Conservation (phyloP, 2,113 vertebrate genomes). For the Pardalotus punctatus region DNA sequence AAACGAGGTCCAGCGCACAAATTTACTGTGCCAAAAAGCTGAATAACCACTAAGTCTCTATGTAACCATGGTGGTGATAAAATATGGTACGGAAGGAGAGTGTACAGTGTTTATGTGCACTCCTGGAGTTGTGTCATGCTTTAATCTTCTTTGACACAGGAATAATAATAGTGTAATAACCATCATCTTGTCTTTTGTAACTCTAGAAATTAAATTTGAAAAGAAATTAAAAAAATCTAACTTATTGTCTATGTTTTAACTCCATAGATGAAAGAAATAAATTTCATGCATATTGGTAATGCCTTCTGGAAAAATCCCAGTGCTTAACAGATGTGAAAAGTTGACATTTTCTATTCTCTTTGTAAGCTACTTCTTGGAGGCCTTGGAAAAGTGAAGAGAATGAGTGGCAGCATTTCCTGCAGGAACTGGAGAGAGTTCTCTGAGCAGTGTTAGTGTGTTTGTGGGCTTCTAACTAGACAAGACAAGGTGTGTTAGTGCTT, state of each 20-base stretch:
- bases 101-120: not conserved
- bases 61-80: not conserved
- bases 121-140: not conserved
- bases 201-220: not conserved
- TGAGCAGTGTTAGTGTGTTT: not conserved
- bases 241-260: not conserved
- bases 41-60: not conserved
- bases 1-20: not conserved
- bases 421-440: not conserved
- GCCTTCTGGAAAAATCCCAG: not conserved
- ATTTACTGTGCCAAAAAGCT: not conserved
- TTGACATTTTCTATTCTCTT: not conserved
- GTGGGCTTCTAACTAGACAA: not conserved
- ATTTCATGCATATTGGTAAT: not conserved
- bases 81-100: not conserved
- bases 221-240: not conserved
- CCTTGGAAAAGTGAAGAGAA: not conserved
- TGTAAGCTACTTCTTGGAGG: not conserved
- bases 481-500: not conserved
- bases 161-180: not conserved
- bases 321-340: not conserved
- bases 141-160: not conserved
- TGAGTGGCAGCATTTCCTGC: not conserved
- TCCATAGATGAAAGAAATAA: not conserved
- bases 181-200: not conserved